Conservation (phyloP, 92 coral and sea anemone genomes). For the Bergia sp. region DNA sequence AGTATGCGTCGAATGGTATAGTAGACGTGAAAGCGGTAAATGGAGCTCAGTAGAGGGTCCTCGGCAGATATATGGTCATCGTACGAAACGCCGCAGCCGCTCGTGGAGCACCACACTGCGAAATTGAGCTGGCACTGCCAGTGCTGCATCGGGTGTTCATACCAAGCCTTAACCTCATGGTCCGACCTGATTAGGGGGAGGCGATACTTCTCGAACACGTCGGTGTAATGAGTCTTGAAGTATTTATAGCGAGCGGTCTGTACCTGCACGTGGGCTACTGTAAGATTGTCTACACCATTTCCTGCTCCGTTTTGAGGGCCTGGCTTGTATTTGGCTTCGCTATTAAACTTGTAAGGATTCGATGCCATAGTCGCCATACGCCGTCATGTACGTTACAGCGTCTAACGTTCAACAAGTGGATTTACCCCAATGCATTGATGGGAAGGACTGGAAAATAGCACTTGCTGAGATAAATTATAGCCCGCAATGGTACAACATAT, state of each 20-base stretch:
- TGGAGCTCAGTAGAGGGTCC: too few relatives aligned
- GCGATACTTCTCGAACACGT: neutral
- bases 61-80: too few relatives aligned
- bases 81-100: too few relatives aligned
- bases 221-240: neutral
- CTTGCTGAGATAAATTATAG: neutral
- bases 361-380: neutral
- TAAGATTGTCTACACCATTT: constrained; percentile 3
- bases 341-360: neutral
- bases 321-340: neutral
- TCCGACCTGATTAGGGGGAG: neutral
- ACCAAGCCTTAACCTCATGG: neutral
- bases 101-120: neutral
- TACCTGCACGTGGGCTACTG: constrained; percentile 2
- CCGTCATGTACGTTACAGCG: neutral
- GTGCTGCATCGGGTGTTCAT: neutral
- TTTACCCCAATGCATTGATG: neutral
- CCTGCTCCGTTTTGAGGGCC: neutral
- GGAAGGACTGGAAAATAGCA: neutral
- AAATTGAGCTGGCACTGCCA: constrained; percentile 5
- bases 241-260: neutral
- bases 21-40: too few relatives aligned
- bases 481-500: neutral
- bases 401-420: neutral
- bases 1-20: too few relatives aligned